Evolutionary conservation across 2,888 invertebrate genomes (phyloP).

Genomic region (Epistrophe eligans): DNA sequence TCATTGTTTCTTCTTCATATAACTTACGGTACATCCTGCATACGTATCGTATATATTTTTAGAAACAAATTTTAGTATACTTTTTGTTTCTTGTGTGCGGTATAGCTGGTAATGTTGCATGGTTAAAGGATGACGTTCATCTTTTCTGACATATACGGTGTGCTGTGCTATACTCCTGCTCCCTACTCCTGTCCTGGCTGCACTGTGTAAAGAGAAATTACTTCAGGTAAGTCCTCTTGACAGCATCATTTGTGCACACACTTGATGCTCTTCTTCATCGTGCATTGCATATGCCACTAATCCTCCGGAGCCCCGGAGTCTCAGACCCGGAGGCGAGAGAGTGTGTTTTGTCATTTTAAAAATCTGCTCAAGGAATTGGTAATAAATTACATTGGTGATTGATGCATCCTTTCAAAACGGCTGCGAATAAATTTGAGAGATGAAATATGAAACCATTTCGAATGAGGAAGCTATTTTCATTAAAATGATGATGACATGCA

Average conservation of each 20-base stretch:
- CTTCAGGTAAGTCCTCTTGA: slow-evolving; percentile 64
- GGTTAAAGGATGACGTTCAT: slow-evolving; percentile 66
- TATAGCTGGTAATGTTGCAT: slow-evolving; percentile 37
- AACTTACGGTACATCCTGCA: background rate
- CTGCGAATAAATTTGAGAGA: slow-evolving; percentile 25
- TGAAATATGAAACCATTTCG: slow-evolving; percentile 30
- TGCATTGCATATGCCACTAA: slow-evolving; percentile 18
- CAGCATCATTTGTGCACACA: slow-evolving; percentile 57
- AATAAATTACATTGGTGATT: slow-evolving; percentile 37
- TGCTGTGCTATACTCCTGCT: background rate
- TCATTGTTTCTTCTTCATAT: slow-evolving; percentile 1
- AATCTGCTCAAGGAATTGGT: slow-evolving; percentile 42
- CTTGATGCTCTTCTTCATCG: slow-evolving; percentile 45
- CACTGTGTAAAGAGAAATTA: slow-evolving; percentile 36
- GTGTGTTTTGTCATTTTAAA: slow-evolving; percentile 42
- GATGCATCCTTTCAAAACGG: slow-evolving; percentile 28
- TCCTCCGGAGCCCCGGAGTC: background rate
- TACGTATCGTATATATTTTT: background rate
- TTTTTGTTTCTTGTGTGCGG: slow-evolving; percentile 33
- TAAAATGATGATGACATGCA: slow-evolving; percentile 25
- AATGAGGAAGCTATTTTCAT: slow-evolving; percentile 36
- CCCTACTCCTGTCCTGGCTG: background rate
- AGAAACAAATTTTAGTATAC: slow-evolving; percentile 30
- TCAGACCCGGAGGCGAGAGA: background rate
- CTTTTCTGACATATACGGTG: slow-evolving; percentile 58